Percentiles rank a stretch among this genome's conserved stretches.
Evolutionary conservation across 2,113 vertebrate species (phyloP).

Genomic region (Baryphthengus martii): DNA sequence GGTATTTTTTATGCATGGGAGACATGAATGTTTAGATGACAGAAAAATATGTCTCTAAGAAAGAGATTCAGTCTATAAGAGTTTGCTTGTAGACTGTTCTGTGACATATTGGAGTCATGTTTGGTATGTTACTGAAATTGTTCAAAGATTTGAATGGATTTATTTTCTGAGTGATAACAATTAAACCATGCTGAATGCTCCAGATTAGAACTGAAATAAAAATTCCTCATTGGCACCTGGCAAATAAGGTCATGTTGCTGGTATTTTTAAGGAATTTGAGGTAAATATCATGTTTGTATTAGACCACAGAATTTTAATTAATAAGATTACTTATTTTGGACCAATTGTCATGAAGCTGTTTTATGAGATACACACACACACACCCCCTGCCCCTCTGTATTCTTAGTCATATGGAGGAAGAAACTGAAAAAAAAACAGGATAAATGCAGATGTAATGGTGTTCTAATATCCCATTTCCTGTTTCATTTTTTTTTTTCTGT

Average conservation of each 20-base stretch:
- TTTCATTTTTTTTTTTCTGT: neutral
- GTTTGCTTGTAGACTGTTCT: neutral
- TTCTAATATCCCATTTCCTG: neutral
- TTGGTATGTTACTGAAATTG: neutral
- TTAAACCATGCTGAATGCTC: neutral
- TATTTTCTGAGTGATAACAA: neutral
- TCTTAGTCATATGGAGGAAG: neutral
- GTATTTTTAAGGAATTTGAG: neutral
- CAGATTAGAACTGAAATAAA: neutral
- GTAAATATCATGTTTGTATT: neutral
- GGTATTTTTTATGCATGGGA: neutral
- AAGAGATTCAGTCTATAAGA: neutral
- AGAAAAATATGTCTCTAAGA: neutral
- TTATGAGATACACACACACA: neutral
- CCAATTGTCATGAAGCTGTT: neutral
- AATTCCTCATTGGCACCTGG: neutral
- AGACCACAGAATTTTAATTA: neutral
- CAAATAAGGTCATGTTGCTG: neutral
- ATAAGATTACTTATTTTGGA: neutral
- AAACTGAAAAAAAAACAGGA: neutral
- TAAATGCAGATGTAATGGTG: neutral
- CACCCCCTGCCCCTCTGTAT: rapidly evolving
- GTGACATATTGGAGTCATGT: neutral
- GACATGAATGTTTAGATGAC: neutral
- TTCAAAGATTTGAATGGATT: neutral